Conservation (phyloP, 2,113 vertebrate genomes). For the Peromyscus polionotus region DNA sequence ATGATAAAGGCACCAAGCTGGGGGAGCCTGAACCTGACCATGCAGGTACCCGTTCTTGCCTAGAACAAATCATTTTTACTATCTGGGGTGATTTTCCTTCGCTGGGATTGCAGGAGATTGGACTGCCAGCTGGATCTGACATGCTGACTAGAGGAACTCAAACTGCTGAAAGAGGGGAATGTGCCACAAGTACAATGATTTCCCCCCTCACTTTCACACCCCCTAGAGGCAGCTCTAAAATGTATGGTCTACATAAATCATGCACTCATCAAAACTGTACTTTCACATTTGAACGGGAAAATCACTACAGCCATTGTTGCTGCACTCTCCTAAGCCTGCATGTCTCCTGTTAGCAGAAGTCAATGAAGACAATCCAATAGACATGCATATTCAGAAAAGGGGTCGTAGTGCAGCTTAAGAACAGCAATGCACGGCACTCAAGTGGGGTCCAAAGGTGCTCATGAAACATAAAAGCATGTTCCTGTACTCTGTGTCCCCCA, state of each 20-base stretch:
- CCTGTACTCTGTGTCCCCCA: not conserved
- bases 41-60: not conserved
- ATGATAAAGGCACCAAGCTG: not conserved
- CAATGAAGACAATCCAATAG: constrained; percentile 53
- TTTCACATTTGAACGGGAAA: constrained; percentile 42
- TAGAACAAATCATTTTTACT: not conserved
- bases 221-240: not conserved
- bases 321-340: not conserved
- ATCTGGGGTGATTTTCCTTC: not conserved
- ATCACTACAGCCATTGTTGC: not conserved
- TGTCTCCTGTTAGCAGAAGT: constrained; percentile 54
- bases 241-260: not conserved
- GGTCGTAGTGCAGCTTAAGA: not conserved
- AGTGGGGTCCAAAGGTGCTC: not conserved
- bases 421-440: not conserved
- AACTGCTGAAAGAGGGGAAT: not conserved
- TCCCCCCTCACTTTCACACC: not conserved
- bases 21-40: not conserved
- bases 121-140: not conserved
- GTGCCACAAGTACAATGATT: not conserved
- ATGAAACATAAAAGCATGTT: not conserved
- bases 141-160: not conserved
- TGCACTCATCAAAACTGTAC: not conserved
- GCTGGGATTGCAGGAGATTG: not conserved
- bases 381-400: constrained; percentile 5